These are phyloP conservation scores for Plagiodera versicolora DNA, from an alignment of 2,888 invertebrate genomes.

Conservation along the genomic window DNA sequence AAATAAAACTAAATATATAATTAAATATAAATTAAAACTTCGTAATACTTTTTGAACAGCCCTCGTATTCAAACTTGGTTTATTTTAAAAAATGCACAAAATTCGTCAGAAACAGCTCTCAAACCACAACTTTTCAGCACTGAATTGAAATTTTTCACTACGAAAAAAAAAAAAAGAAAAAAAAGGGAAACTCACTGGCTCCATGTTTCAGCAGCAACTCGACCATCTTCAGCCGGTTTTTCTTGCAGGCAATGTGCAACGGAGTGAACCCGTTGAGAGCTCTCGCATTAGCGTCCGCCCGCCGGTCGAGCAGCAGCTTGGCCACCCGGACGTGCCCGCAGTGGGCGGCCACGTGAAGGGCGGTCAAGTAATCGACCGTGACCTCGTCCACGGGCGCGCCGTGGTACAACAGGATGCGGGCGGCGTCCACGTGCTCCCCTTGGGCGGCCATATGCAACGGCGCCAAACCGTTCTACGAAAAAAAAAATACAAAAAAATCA, in stretches of 20 bases:
- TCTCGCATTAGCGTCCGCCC: slow-evolving; percentile 96
- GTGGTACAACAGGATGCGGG: slow-evolving; percentile 86
- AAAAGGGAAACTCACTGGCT: slow-evolving; percentile 64
- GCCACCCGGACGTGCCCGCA: slow-evolving; percentile 94
- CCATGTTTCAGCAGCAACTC: slow-evolving; percentile 94
- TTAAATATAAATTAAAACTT: too few relatives aligned
- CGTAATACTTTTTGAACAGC: too few relatives aligned
- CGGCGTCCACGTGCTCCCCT: slow-evolving; percentile 97
- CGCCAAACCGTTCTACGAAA: slow-evolving; percentile 80
- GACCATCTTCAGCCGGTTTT: slow-evolving; percentile 95
- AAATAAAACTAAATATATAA: too few relatives aligned
- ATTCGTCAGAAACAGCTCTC: too few relatives aligned
- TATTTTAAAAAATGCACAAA: too few relatives aligned
- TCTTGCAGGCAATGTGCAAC: slow-evolving; percentile 97
- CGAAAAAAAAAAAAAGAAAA: too few relatives aligned
- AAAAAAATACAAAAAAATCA: too few relatives aligned
- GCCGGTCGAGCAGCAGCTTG: slow-evolving; percentile 85
- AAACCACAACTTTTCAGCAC: too few relatives aligned
- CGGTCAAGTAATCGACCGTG: slow-evolving; percentile 96
- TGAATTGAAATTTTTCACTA: too few relatives aligned
- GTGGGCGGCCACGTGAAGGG: slow-evolving; percentile 94
- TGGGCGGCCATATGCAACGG: slow-evolving; percentile 98
- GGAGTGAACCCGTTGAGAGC: slow-evolving; percentile 98
- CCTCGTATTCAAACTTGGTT: too few relatives aligned
- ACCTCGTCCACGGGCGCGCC: slow-evolving; percentile 99